A percentile compares a stretch with the other conserved stretches of the same genome.
Conservation (phyloP, 2,888 invertebrate genomes). For the Ceriagrion tenellum region DNA sequence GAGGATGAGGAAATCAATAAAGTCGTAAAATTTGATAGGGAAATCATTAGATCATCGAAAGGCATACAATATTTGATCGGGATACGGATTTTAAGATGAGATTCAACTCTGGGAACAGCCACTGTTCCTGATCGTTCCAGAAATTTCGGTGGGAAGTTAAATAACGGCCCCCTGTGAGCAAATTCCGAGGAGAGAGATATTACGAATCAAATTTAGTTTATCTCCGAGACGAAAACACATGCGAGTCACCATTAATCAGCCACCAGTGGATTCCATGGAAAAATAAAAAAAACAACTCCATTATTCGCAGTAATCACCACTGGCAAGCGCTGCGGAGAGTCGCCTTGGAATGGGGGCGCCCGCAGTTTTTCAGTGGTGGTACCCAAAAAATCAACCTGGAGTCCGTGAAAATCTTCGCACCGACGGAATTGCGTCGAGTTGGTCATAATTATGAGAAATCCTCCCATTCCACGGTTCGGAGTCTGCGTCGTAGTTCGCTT, state of each 20-base stretch:
- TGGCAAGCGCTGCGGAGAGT: background rate
- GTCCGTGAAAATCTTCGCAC: background rate
- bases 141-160: background rate
- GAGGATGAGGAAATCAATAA: too few relatives aligned
- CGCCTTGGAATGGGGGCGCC: background rate
- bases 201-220: background rate
- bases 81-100: background rate
- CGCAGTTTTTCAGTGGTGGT: background rate
- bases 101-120: background rate
- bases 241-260: background rate
- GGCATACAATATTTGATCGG: background rate
- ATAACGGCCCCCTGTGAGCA: background rate
- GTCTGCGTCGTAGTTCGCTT: background rate
- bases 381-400: background rate
- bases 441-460: background rate
- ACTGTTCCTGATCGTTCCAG: background rate
- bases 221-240: background rate
- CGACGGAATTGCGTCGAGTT: background rate
- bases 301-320: background rate
- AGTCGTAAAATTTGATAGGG: background rate
- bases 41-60: background rate
- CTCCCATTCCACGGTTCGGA: background rate
- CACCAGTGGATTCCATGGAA: background rate
- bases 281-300: background rate
- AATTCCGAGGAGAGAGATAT: background rate